These are phyloP conservation scores for Pseudorhombus dupliciocellatus DNA, from an alignment of 2,113 vertebrate genomes.

Conservation along the genomic window DNA sequence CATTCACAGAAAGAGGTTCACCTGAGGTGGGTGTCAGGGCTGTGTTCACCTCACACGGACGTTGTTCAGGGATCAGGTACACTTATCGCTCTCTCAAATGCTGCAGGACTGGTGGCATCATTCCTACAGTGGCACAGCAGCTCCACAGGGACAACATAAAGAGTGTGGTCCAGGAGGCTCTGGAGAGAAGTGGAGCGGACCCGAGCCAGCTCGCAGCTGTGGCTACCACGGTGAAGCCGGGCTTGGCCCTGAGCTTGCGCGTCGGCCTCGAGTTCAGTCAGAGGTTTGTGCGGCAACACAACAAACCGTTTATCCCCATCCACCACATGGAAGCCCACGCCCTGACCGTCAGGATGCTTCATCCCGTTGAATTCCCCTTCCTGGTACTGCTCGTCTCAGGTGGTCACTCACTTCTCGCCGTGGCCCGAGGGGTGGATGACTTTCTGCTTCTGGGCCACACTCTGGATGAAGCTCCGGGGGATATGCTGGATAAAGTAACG, in stretches of 20 bases:
- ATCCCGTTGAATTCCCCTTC: slow-evolving; percentile 89
- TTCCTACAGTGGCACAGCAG: slow-evolving; percentile 89
- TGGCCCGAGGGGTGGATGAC: slow-evolving; percentile 88
- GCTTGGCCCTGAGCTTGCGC: slow-evolving; percentile 87
- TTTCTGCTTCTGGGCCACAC: slow-evolving; percentile 91
- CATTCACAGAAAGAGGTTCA: slow-evolving; percentile 90
- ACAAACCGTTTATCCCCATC: slow-evolving; percentile 92
- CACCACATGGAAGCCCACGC: slow-evolving; percentile 99
- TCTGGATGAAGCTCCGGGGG: slow-evolving; percentile 90
- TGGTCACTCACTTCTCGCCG: slow-evolving; percentile 90
- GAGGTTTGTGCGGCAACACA: slow-evolving; percentile 79
- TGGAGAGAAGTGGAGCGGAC: slow-evolving; percentile 78
- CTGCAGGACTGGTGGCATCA: slow-evolving; percentile 90
- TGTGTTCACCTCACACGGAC: not conserved
- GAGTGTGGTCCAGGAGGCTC: slow-evolving; percentile 86
- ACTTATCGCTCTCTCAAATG: slow-evolving; percentile 15
- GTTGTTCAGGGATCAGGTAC: not conserved
- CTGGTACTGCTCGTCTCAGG: slow-evolving; percentile 93
- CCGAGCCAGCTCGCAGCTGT: slow-evolving; percentile 85
- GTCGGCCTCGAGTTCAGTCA: slow-evolving; percentile 88
- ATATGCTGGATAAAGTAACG: slow-evolving; percentile 92
- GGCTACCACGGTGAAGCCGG: slow-evolving; percentile 92
- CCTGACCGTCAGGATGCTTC: slow-evolving; percentile 87
- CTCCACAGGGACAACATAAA: slow-evolving; percentile 91
- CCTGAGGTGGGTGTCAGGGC: slow-evolving; percentile 83